Base-by-base conservation (phyloP, 1,140 invertebrate genomes). In the Andricus grossulariae region DNA sequence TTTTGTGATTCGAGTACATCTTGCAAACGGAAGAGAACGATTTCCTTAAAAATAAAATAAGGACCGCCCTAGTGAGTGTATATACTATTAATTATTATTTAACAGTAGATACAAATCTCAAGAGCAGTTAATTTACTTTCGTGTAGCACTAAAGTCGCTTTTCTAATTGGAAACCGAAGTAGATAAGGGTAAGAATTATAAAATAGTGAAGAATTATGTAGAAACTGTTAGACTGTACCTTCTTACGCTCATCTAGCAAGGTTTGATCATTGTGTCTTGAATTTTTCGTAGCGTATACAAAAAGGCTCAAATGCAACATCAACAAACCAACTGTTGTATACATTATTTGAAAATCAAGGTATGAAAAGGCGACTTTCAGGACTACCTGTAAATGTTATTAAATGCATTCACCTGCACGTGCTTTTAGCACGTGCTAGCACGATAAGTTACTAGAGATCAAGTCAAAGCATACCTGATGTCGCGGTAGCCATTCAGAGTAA, bases 401-500 rank as follows among this genome's bases (percentile, higher is more conserved):
- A 66, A 39, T 13, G 10, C 32, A 66, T 10, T 39, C 13, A 66
- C 8, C 45, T 66, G 60, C 60, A 66, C 4, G 60, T 66, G 57
- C 16, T 16, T 16, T 16, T 39, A 25, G 12, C 25, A 66, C 57
- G 57, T 39, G 60, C 39, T 25, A 66, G 60, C 60, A 66, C 60
- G 60, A 66, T 66, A 66, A 66, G 60, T 66, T 66, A 66, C 60
- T 66, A 66, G 60, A 66, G 10, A n/a, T 66, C 60, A 66, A 66
- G 60, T 66, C 15, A 66, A 66, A 66, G 6, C 60, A 66, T 57
- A 60, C 57, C 60, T 66, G 60, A 39, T 66, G 15, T 32, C 57
- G 57, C 57, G 57, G 21, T n/a, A 66, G 39, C 60, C 60, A 66
- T 66, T 66, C 60, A 45, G 7, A 39, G 25, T 66, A 12, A 32